phyloP scores from a whole-genome alignment of 2,797 vertebrate species.

The Enteromius argenteus region DNA sequence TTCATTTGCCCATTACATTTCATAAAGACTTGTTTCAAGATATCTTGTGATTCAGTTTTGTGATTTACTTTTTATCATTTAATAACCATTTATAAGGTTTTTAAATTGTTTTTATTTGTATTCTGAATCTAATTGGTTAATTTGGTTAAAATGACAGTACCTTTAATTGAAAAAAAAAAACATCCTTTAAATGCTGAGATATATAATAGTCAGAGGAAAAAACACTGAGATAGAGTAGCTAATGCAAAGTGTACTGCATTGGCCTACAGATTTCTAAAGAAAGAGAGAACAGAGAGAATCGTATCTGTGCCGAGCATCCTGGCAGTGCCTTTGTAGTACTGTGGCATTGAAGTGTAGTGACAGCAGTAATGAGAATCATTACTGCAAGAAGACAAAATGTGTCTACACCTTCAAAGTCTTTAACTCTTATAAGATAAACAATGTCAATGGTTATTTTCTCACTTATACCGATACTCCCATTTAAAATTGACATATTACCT shows the following conservation, averaged over 20 bases:
- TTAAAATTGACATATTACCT: constrained; percentile 10
- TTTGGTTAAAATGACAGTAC: background rate
- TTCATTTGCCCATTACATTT: background rate
- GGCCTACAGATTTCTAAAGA: background rate
- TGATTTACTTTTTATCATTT: background rate
- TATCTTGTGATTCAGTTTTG: background rate
- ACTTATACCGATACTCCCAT: background rate
- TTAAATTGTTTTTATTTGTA: background rate
- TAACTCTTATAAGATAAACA: constrained; percentile 2
- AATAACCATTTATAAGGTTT: background rate
- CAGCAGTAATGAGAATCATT: background rate
- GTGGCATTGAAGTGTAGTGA: background rate
- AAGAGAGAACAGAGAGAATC: background rate
- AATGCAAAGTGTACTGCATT: background rate
- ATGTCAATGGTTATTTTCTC: background rate
- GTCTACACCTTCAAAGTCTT: background rate
- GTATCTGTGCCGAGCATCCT: background rate
- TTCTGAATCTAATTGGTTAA: background rate
- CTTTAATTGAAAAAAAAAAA: background rate
- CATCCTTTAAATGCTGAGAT: background rate
- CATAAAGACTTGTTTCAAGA: background rate
- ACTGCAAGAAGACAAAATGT: constrained; percentile 9
- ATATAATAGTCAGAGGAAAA: background rate
- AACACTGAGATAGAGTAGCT: background rate
- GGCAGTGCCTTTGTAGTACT: background rate